Evolutionary conservation across 2,888 invertebrate species (phyloP), one percentile per base, ranked within the genome.

Genomic region (Dicycla oo): DNA sequence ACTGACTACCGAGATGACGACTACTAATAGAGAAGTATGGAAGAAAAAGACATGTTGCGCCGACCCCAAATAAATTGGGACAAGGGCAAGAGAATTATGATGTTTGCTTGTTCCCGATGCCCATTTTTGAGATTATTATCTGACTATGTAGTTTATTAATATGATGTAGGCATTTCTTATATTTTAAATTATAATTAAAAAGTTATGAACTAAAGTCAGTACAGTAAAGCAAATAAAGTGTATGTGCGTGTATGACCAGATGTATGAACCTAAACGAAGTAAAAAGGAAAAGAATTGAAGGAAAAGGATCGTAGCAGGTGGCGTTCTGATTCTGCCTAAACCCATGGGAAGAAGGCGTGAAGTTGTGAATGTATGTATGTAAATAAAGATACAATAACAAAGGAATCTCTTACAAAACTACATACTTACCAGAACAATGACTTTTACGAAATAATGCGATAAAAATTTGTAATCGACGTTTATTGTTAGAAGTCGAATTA

Each of bases 361-460:
- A 4, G 2, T 30, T 30, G 4, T 30, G n/a, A 3, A 6, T 34
- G 3, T 34, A 34, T 6, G 40, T 47, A 47, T 20, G 6, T 4
- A 43, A 26, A 11, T 65, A 40, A 43, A 20, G 20, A 40, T 20
- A 43, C 23, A 45, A 51, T 26, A 15, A 26, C 40, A 49, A 11
- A 10, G 13, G 8, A 51, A 47, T 56, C 10, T 47, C n/a, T 74
- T 68, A 8, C 71, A 23, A 57, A 68, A 76, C 18, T 2, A 34
- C 72, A 63, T 72, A 71, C 72, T 60, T 72, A 71, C n/a, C 62
- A 63, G 70, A 76, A 69, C 63, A 47, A 58, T 79, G 73, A 78
- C 65, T 73, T 77, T 71, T 64, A 65, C 38, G 68, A 71, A 75
- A 65, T 56, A 69, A 78, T 67, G 64, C 78, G 57, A 71, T 81